Percentiles rank a stretch among this genome's conserved stretches.
These are phyloP conservation scores for Sinhomidia bicolor DNA, from an alignment of 2,888 invertebrate species.

Conservation along the genomic window DNA sequence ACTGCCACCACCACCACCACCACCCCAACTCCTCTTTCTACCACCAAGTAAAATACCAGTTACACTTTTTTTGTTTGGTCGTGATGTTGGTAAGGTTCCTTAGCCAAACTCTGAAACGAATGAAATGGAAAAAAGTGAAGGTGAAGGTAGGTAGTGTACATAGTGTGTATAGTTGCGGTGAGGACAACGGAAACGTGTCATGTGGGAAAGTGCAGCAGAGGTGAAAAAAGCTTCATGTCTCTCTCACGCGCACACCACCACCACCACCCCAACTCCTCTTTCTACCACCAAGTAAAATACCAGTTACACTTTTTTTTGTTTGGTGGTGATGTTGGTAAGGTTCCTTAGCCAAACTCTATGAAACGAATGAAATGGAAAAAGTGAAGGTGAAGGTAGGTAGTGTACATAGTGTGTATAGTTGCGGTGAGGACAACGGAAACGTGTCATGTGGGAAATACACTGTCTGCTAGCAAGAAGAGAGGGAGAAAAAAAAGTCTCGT, in stretches of 20 bases:
- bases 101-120: no score
- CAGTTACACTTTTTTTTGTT: not conserved
- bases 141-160: not conserved
- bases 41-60: no score
- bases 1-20: not conserved
- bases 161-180: not conserved
- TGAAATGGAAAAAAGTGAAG: not conserved
- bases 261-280: not conserved
- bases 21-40: no score
- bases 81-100: no score
- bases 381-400: not conserved
- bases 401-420: not conserved
- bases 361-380: not conserved
- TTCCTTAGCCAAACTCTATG: no score
- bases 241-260: not conserved
- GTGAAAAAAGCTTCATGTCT: conserved; percentile 31
- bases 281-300: no score
- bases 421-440: conserved; percentile 10
- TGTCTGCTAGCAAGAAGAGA: not conserved
- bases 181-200: conserved; percentile 13
- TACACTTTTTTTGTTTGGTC: not conserved
- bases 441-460: conserved; percentile 44
- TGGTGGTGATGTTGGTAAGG: no score
- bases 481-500: not conserved
- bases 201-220: conserved; percentile 38